Evolutionary conservation across 2,113 vertebrate species (phyloP), one percentile per base, ranked within the genome.

Genomic region (Petrocephalus zakoni): DNA sequence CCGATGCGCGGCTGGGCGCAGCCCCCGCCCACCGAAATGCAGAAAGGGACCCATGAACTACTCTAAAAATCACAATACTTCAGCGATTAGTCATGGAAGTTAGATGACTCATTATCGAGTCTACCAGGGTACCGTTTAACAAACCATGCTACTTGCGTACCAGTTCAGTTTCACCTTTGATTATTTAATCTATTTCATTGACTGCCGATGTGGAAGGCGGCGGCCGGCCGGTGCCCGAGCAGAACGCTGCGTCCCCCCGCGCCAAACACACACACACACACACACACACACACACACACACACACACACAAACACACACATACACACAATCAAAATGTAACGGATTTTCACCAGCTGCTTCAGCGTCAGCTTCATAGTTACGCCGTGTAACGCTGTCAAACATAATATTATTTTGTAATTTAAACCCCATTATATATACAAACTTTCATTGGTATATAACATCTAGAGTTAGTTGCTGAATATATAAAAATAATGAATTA

Each of bases 51-150:
- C 91, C 89, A 84, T 3, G 64, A 92, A 93, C 92, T 93, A 90
- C 91, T 88, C 88, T 89, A 88, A 91, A 93, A 93, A 93, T 92
- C 17, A 46, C 95, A 85, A 95, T 95, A 92, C 90, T 89, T 95
- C 89, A 90, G 91, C 42, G 89, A 91, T 96, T 95, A 95, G 93
- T 96, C 95, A 95, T 91, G 58, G 88, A 91, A 92, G 88, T 75
- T 78, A 90, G 90, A 92, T 96, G 95, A 96, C 91, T 96, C 95
- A 96, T 92, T 92, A 88, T 64, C 10, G 68, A 75, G 25, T 52
- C 51, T 52, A 51, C 47, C 34, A 89, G 21, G 84, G 25, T 29
- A 22, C 85, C 22, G 5, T 58, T 81, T 42, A 87, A 29, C 49
- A 87, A 78, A 47, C 61, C 85, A 56, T 64, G 17, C 37, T 29